These are phyloP conservation scores for Drosophila kambysellisi DNA, from an alignment of 2,888 invertebrate species.

Conservation along the genomic window DNA sequence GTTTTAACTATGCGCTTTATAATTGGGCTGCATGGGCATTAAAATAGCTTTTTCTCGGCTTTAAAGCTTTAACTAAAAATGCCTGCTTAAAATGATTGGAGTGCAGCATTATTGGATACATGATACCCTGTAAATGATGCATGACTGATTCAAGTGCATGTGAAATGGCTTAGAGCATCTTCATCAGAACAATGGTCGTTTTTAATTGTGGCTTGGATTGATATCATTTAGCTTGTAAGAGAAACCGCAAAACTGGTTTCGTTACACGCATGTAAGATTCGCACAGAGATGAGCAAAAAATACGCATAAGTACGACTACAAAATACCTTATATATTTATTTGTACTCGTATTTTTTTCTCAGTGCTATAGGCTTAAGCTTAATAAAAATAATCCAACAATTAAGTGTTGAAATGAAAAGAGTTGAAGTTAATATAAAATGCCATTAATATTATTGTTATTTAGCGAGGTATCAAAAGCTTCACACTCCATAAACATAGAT, in stretches of 20 bases:
- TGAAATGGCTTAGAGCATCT: slow-evolving; percentile 21
- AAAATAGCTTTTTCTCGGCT: slow-evolving; percentile 37
- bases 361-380: not conserved
- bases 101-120: not conserved
- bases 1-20: slow-evolving; percentile 59
- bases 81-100: slow-evolving; percentile 15
- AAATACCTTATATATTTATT: slow-evolving; percentile 24
- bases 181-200: slow-evolving; percentile 19
- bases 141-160: not conserved
- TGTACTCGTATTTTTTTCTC: not conserved
- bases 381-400: not conserved
- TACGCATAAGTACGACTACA: slow-evolving; percentile 28
- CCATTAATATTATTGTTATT: not conserved
- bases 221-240: slow-evolving; percentile 30
- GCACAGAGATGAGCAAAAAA: slow-evolving; percentile 45
- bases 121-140: slow-evolving; percentile 26
- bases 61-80: slow-evolving; percentile 28
- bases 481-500: not conserved
- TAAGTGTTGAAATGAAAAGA: not conserved
- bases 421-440: not conserved
- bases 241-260: slow-evolving; percentile 65
- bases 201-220: slow-evolving; percentile 14
- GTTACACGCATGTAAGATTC: slow-evolving; percentile 35
- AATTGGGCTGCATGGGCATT: slow-evolving; percentile 54
- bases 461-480: not conserved